Conservation (phyloP, 2,888 invertebrate genomes). For the Carterocephalus palaemon region DNA sequence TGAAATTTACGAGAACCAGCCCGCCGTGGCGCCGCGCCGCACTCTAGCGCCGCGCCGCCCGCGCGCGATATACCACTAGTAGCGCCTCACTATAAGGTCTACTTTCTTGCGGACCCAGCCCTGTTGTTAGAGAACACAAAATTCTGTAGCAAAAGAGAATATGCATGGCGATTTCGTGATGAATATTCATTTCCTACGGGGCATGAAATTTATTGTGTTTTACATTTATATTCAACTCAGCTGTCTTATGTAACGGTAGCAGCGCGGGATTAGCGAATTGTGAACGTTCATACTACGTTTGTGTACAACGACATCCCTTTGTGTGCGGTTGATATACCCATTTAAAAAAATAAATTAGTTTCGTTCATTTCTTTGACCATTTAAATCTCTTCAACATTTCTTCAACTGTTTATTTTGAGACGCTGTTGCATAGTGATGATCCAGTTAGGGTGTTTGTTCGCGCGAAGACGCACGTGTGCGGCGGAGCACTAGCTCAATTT, state of each 20-base stretch:
- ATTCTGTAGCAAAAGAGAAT: conserved; percentile 74
- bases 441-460: neutral
- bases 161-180: conserved; percentile 80
- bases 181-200: conserved; percentile 80
- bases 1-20: conserved; percentile 75
- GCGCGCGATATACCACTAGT: conserved; percentile 59
- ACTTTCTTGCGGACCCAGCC: conserved; percentile 44
- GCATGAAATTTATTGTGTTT: conserved; percentile 80
- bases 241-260: conserved; percentile 79
- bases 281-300: conserved; percentile 69
- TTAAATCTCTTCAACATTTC: neutral
- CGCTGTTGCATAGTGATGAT: neutral
- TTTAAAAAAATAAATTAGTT: conserved; percentile 48
- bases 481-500: conserved; percentile 69
- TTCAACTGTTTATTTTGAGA: conserved; percentile 4
- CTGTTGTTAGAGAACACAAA: conserved; percentile 60
- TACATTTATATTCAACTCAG: conserved; percentile 79
- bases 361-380: conserved; percentile 1
- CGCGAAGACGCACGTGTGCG: conserved; percentile 11
- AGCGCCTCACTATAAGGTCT: conserved; percentile 51
- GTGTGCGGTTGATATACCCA: conserved; percentile 61
- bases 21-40: conserved; percentile 55
- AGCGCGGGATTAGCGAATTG: conserved; percentile 77
- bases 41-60: conserved; percentile 45
- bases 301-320: conserved; percentile 60